phyloP scores from a whole-genome alignment of 2,888 invertebrate genomes.

The Drepanosiphum platanoidis region DNA sequence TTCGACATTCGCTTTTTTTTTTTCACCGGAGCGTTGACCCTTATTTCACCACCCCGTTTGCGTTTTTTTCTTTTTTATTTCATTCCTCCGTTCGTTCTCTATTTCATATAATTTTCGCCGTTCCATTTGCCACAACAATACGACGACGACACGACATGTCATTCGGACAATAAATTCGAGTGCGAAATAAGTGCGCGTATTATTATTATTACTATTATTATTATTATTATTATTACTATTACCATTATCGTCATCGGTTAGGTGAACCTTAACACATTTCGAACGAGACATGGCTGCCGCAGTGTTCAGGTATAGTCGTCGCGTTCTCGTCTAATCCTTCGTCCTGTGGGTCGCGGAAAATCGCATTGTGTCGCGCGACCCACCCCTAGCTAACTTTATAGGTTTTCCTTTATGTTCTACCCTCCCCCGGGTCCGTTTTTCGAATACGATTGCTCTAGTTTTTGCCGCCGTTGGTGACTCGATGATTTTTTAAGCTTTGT shows the following conservation, averaged over 20 bases:
- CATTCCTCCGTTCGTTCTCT: neutral
- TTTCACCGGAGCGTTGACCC: neutral
- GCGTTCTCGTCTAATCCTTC: neutral
- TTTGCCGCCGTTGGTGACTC: too few relatives aligned
- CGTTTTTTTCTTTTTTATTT: neutral
- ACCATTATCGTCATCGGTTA: neutral
- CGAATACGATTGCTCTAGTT: neutral
- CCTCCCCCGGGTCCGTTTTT: neutral
- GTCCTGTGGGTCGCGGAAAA: too few relatives aligned
- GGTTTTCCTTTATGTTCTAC: neutral
- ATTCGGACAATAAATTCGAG: neutral
- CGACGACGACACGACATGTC: neutral
- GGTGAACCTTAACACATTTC: neutral
- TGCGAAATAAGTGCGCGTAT: neutral
- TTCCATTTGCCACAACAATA: neutral
- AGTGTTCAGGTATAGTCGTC: neutral
- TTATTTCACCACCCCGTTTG: neutral
- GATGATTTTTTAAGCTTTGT: neutral
- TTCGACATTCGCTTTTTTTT: neutral
- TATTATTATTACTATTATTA: neutral
- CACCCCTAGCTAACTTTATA: neutral
- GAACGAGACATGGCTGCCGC: neutral
- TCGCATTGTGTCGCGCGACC: neutral
- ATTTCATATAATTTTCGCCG: neutral
- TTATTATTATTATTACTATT: too few relatives aligned